Conservation (phyloP, 2,797 vertebrate species). For the Malurus splendens region DNA sequence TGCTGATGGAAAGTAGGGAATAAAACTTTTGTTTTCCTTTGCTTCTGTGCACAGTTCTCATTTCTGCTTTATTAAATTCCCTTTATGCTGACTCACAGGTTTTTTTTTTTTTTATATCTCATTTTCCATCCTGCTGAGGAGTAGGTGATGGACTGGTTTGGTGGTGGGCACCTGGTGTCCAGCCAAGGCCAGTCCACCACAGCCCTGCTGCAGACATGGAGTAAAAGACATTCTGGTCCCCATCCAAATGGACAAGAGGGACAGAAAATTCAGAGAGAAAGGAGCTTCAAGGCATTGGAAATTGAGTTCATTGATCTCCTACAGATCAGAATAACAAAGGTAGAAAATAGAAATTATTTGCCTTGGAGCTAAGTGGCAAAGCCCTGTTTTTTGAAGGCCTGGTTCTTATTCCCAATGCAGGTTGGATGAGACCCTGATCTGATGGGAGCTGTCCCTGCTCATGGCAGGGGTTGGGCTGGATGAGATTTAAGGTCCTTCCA, state of each 20-base stretch:
- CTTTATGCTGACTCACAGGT: background rate
- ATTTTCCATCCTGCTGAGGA: background rate
- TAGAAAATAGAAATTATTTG: accelerated
- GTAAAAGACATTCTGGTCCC: background rate
- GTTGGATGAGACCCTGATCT: background rate
- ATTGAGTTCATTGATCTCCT: background rate
- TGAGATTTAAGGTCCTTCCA: background rate
- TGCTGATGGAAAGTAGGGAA: background rate
- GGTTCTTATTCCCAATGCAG: background rate
- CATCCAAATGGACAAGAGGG: background rate
- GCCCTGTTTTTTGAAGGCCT: background rate
- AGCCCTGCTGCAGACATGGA: background rate
- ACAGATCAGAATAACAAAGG: background rate
- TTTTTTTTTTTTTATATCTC: background rate
- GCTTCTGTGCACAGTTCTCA: background rate
- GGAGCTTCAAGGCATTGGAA: background rate
- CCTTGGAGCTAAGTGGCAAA: background rate
- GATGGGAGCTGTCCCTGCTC: background rate
- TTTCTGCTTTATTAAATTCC: background rate
- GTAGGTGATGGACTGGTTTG: too few relatives aligned
- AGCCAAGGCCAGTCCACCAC: background rate
- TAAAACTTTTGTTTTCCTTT: background rate
- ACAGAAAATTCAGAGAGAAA: background rate
- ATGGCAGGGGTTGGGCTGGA: background rate
- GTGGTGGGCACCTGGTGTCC: background rate